Evolutionary conservation across 2,113 vertebrate genomes (phyloP).

Genomic region (Camelus bactrianus): DNA sequence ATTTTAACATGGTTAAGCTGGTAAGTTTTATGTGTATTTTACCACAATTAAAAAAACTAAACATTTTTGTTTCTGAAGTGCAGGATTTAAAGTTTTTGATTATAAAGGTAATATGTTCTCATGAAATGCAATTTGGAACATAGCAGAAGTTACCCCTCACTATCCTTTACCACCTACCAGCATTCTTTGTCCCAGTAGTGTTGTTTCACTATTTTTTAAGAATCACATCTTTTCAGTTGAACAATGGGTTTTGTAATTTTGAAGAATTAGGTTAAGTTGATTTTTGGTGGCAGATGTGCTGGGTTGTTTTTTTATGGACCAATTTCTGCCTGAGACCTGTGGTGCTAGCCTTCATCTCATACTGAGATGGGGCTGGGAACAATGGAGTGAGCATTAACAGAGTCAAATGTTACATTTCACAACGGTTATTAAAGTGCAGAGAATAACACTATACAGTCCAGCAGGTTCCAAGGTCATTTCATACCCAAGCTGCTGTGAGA

Average conservation of each 20-base stretch:
- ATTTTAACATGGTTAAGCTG: not conserved
- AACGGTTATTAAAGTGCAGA: conserved; percentile 36
- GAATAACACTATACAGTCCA: not conserved
- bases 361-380: not conserved
- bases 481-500: not conserved
- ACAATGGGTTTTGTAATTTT: conserved; percentile 31
- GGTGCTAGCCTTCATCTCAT: not conserved
- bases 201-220: not conserved
- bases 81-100: not conserved
- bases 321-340: not conserved
- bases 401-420: conserved; percentile 36
- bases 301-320: not conserved
- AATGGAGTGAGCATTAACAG: not conserved
- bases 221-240: not conserved
- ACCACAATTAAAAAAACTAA: not conserved
- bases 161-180: not conserved
- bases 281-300: not conserved
- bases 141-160: not conserved
- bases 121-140: not conserved
- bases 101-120: not conserved
- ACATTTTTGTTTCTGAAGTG: not conserved
- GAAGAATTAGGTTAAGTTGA: conserved; percentile 28
- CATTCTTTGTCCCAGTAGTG: not conserved
- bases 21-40: not conserved
- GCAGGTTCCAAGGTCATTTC: not conserved